phyloP scores from a whole-genome alignment of 2,888 invertebrate species.

The Mechanitis mazaeus region DNA sequence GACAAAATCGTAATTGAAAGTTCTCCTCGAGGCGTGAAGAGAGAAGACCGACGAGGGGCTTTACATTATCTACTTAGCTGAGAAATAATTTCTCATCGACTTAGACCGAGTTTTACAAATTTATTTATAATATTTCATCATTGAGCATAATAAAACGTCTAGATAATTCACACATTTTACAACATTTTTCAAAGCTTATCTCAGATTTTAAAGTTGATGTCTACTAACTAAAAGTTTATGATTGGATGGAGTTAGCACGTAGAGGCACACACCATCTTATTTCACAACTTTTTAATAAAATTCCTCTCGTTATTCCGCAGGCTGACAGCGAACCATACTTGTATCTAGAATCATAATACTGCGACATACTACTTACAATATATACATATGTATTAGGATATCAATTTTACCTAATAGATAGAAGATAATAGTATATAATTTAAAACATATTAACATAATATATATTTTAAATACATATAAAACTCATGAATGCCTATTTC shows the following conservation, averaged over 20 bases:
- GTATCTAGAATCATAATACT: slow-evolving; percentile 42
- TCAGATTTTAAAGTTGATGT: too few species aligned
- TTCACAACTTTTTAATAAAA: slow-evolving; percentile 75
- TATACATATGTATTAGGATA: background rate
- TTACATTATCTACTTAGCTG: slow-evolving; percentile 74
- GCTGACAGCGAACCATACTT: slow-evolving; percentile 58
- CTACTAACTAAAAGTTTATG: slow-evolving; percentile 56
- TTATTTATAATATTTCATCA: slow-evolving; percentile 49
- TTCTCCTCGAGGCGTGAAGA: slow-evolving; percentile 75
- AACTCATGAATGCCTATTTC: too few species aligned
- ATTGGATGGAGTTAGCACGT: slow-evolving; percentile 61
- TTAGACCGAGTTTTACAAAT: slow-evolving; percentile 57
- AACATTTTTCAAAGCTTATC: too few species aligned
- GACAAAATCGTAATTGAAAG: slow-evolving; percentile 77
- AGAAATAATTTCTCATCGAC: slow-evolving; percentile 66
- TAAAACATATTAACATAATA: too few species aligned
- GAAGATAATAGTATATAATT: too few species aligned
- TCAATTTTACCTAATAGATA: background rate
- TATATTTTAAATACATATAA: too few species aligned
- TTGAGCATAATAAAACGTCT: too few species aligned
- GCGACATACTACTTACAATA: slow-evolving; percentile 2
- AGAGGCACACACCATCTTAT: slow-evolving; percentile 47
- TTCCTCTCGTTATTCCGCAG: slow-evolving; percentile 62
- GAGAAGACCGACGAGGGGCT: slow-evolving; percentile 48
- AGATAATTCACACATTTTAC: too few species aligned